phyloP scores from a whole-genome alignment of 2,113 vertebrate genomes.

The Colinus virginianus region DNA sequence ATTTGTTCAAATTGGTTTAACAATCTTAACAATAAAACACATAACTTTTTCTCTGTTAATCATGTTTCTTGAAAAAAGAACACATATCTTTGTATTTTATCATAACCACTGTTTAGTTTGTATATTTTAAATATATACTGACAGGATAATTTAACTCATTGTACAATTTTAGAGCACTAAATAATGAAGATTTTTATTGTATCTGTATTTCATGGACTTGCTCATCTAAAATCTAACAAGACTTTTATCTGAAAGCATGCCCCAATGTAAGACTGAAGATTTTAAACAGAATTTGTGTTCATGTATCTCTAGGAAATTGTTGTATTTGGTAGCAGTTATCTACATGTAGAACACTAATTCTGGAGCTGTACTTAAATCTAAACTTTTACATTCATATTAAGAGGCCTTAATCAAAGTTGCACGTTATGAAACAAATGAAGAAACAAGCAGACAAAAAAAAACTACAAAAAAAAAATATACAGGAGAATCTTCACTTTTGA shows the following conservation, averaged over 20 bases:
- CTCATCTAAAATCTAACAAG: background rate
- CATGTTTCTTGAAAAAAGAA: background rate
- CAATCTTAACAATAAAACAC: constrained; percentile 30
- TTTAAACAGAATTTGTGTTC: background rate
- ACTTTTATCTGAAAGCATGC: background rate
- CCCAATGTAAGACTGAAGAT: background rate
- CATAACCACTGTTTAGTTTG: background rate
- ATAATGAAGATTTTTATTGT: background rate
- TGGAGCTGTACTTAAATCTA: background rate
- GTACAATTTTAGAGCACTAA: background rate
- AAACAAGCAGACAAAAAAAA: too few species aligned
- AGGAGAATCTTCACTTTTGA: background rate
- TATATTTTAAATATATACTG: background rate
- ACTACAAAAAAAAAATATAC: background rate
- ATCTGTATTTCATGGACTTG: background rate
- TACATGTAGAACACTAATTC: background rate
- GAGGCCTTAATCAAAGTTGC: background rate
- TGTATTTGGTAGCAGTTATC: background rate
- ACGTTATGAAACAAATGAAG: too few species aligned
- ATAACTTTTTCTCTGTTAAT: constrained; percentile 20
- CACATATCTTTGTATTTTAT: background rate
- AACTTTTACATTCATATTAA: background rate
- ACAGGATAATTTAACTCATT: background rate
- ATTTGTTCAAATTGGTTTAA: constrained; percentile 60
- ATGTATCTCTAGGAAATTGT: fast-evolving